phyloP scores from a whole-genome alignment of 2,113 vertebrate genomes.

The Parus major region DNA sequence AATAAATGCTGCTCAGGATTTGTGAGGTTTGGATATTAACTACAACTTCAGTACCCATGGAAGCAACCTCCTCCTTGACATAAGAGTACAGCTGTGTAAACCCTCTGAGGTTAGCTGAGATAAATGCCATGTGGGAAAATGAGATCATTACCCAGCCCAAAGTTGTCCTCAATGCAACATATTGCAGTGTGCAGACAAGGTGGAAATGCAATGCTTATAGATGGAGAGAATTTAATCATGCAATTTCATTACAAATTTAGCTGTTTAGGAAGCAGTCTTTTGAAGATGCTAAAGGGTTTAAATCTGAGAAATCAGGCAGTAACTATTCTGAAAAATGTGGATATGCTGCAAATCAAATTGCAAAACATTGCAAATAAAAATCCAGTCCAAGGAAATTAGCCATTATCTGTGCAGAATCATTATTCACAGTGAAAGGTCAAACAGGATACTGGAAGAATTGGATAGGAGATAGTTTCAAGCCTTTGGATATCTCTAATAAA shows the following conservation, averaged over 20 bases:
- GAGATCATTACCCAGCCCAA: background rate
- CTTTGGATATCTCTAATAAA: background rate
- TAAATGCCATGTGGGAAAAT: background rate
- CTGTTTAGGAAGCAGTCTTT: background rate
- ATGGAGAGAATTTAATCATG: background rate
- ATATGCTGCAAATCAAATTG: background rate
- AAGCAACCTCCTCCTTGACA: background rate
- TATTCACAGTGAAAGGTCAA: background rate
- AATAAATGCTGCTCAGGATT: background rate
- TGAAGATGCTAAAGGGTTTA: conserved; percentile 3
- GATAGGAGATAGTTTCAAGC: background rate
- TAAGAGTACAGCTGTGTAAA: background rate
- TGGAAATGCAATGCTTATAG: background rate
- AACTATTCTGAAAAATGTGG: conserved; percentile 7
- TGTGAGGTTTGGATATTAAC: background rate
- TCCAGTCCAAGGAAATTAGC: background rate
- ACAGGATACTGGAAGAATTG: background rate
- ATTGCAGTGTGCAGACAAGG: background rate
- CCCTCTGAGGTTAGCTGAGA: background rate
- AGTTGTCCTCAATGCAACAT: background rate
- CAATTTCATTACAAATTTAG: conserved; percentile 5
- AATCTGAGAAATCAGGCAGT: background rate
- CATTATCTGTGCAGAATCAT: background rate
- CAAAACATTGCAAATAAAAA: conserved; percentile 4
- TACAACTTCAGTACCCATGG: background rate